Percentiles rank a stretch among this genome's conserved stretches.
Conservation (phyloP, 2,888 invertebrate genomes). For the Notocelia uddmanniana region DNA sequence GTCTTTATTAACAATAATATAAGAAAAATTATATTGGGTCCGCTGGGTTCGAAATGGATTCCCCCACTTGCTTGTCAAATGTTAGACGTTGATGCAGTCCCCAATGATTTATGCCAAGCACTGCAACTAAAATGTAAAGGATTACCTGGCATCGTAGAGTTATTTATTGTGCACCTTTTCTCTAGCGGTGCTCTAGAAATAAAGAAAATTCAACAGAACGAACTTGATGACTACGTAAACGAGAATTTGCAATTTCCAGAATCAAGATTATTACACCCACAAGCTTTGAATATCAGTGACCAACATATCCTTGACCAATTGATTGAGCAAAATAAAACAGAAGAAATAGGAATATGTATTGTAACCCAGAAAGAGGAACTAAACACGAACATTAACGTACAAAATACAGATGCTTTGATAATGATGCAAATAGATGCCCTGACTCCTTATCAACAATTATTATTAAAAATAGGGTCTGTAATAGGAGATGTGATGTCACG, state of each 20-base stretch:
- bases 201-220: constrained; percentile 61
- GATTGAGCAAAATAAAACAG: constrained; percentile 60
- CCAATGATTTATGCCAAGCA: constrained; percentile 80
- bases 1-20: constrained; percentile 72
- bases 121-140: constrained; percentile 77
- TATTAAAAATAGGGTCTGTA: constrained; percentile 86
- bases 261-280: constrained; percentile 62
- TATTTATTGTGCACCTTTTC: constrained; percentile 80
- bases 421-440: constrained; percentile 86
- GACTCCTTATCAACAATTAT: constrained; percentile 85
- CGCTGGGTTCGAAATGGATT: constrained; percentile 71
- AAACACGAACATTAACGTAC: constrained; percentile 69
- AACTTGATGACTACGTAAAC: constrained; percentile 59
- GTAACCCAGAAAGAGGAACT: constrained; percentile 71
- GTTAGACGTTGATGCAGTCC: constrained; percentile 85
- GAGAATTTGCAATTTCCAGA: constrained; percentile 75
- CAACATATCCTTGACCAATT: constrained; percentile 66
- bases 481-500: constrained; percentile 85
- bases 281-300: constrained; percentile 67
- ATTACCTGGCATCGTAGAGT: constrained; percentile 83
- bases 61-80: constrained; percentile 86
- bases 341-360: constrained; percentile 67
- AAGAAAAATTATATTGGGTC: constrained; percentile 74
- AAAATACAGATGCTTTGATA: constrained; percentile 79
- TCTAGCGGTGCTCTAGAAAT: constrained; percentile 77